A percentile compares a stretch with the other conserved stretches of the same genome.
phyloP scores from a whole-genome alignment of 2,888 invertebrate species.

The Acrobasis consociella region DNA sequence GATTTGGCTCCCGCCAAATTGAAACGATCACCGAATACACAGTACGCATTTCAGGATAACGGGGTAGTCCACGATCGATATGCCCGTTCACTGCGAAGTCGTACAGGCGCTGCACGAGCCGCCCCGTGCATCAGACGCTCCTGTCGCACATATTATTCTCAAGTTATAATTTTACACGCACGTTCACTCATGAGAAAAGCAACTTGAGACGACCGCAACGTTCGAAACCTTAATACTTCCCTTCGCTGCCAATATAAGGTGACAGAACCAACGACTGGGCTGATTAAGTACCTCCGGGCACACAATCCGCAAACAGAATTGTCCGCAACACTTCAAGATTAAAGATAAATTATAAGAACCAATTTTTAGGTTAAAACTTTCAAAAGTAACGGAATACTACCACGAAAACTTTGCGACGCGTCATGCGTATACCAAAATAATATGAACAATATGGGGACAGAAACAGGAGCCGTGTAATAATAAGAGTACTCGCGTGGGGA shows the following conservation, averaged over 20 bases:
- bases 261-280: conserved; percentile 70
- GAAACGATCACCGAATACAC: conserved; percentile 67
- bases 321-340: not conserved
- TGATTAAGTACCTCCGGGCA: conserved; percentile 60
- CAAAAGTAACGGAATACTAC: conserved; percentile 47
- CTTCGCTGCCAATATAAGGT: conserved; percentile 80
- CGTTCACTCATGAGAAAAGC: conserved; percentile 83
- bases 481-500: conserved; percentile 81
- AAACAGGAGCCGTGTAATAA: conserved; percentile 79
- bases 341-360: not conserved
- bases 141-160: conserved; percentile 75
- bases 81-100: conserved; percentile 63
- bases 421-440: conserved; percentile 75
- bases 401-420: conserved; percentile 62
- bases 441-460: conserved; percentile 81
- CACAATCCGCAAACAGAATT: conserved; percentile 57
- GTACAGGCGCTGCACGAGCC: conserved; percentile 61
- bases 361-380: conserved; percentile 33
- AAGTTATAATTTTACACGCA: conserved; percentile 81
- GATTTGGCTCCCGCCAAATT: conserved; percentile 70
- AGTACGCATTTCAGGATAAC: conserved; percentile 64
- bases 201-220: conserved; percentile 81
- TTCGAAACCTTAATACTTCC: conserved; percentile 83
- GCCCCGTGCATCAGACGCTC: conserved; percentile 63
- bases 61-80: conserved; percentile 74